Base-by-base conservation (phyloP, 2,888 invertebrate species). In the Diarsia dahlii region DNA sequence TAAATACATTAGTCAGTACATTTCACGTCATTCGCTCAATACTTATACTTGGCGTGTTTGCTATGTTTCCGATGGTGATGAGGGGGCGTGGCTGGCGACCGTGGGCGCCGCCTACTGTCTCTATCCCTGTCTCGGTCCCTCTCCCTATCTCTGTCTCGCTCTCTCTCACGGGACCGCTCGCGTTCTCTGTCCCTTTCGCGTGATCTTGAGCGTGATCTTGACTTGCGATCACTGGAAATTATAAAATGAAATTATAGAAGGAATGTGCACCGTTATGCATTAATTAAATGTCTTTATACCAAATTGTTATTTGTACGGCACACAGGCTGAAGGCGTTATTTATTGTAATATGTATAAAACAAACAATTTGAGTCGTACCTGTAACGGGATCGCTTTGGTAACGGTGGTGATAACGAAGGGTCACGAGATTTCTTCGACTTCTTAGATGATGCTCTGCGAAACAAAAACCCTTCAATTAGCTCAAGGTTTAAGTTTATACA, bases 391-490 rank as follows among this genome's bases (percentile, higher is more conserved):
- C 95, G 90, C 82, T 96, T 96, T 46, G 93, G 93, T 3, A 93
- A 93, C 4, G 96, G 96, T 50, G 96, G 96, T 3, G 96, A 96
- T 58, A 95, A 78, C 2, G 96, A 95, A 0, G 93, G 91, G 69
- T 96, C 96, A 48, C 95, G 92, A 1, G 96, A 96, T 86, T 96
- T 96, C 89, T 96, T 96, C 0, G 96, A 96, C 81, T 96, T 97
- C 84, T 94, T 96, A 2, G 96, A 95, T 12, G 95, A 90, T n/a
- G 88, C 88, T 67, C 94, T 95, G 88, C 28, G 10, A 91, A 92
- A 70, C 34, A 56, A 84, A 81, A 52, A 56, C 5, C 8, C 0
- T 48, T 46, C 1, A 45, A 50, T 83, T 2, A 78, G 18, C 28
- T 20, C n/a, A 12, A 48, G 5, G n/a, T 28, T 18, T 13, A 13